These are phyloP conservation scores for Rhynchonycteris naso DNA, from an alignment of 2,797 vertebrate species.

Conservation along the genomic window DNA sequence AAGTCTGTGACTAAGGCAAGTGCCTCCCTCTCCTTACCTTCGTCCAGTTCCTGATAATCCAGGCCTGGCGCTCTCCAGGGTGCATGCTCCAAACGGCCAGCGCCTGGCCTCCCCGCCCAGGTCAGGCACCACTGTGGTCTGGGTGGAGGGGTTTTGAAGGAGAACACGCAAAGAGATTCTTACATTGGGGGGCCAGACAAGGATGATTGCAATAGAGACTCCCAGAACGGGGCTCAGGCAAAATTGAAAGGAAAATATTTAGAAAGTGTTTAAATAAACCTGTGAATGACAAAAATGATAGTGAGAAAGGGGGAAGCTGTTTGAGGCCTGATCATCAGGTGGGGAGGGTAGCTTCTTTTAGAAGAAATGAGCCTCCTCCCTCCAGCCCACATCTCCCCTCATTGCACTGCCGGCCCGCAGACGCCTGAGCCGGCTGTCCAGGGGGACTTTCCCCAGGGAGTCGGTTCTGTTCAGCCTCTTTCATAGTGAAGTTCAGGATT, in stretches of 20 bases:
- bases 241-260: neutral
- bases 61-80: neutral
- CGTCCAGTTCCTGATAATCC: accelerated
- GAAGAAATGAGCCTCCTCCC: neutral
- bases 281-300: neutral
- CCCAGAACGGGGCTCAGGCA: neutral
- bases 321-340: neutral
- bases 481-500: neutral
- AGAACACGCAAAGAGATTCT: neutral
- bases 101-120: neutral
- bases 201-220: neutral
- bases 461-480: neutral
- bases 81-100: accelerated
- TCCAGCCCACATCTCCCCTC: accelerated
- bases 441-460: accelerated
- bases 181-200: neutral
- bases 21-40: neutral
- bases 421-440: neutral
- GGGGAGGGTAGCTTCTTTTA: neutral
- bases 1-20: neutral
- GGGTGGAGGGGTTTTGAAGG: neutral
- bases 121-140: accelerated
- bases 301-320: neutral
- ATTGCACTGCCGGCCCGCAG: neutral
- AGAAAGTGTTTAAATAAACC: neutral